Evolutionary conservation across 2,113 vertebrate genomes (phyloP).

Genomic region (Dipodomys stephensi): DNA sequence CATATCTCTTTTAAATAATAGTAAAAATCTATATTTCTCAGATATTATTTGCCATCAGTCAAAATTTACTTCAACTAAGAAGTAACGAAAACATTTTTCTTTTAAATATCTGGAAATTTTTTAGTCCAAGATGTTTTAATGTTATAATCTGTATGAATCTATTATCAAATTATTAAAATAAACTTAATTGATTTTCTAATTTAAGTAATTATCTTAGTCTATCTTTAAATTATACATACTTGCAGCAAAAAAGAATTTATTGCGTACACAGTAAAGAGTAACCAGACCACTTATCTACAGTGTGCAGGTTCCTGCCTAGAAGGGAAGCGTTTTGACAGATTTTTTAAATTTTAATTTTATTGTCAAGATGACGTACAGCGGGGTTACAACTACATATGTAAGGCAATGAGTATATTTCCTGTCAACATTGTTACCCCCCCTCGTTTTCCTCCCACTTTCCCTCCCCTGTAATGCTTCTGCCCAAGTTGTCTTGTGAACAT

Average conservation of each 20-base stretch:
- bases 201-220: neutral
- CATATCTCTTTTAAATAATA: constrained; percentile 41
- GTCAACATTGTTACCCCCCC: too few relatives aligned
- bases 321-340: constrained; percentile 31
- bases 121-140: neutral
- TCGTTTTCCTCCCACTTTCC: too few relatives aligned
- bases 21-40: constrained; percentile 34
- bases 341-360: neutral
- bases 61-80: constrained; percentile 12
- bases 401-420: too few relatives aligned
- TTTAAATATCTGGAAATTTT: constrained; percentile 29
- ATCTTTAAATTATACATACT: constrained; percentile 19
- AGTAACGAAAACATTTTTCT: neutral
- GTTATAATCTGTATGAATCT: constrained; percentile 13
- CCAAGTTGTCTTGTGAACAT: too few relatives aligned
- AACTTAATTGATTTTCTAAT: constrained; percentile 6
- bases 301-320: neutral
- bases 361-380: too few relatives aligned
- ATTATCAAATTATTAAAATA: neutral
- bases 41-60: neutral
- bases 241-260: constrained; percentile 9
- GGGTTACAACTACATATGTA: too few relatives aligned
- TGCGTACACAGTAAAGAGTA: neutral
- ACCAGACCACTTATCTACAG: neutral
- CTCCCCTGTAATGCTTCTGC: too few relatives aligned